phyloP scores from a whole-genome alignment of 2,888 invertebrate genomes.

The Lasioglossum oenotherae region DNA sequence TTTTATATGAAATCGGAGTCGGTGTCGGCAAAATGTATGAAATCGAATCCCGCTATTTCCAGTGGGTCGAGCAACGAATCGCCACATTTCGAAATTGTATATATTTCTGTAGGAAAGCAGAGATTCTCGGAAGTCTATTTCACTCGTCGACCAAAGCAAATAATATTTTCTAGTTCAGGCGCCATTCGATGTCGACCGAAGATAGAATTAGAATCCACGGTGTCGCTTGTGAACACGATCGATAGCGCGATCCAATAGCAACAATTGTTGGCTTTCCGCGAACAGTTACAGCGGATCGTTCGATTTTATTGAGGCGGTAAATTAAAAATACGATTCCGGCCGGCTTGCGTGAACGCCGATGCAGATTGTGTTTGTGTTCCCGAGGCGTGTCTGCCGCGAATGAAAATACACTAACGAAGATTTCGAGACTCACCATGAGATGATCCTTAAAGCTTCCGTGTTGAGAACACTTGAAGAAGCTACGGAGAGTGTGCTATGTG shows the following conservation, averaged over 20 bases:
- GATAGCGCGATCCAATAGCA: conserved; percentile 17
- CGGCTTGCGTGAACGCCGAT: background rate
- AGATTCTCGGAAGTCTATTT: background rate
- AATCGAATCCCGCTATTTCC: background rate
- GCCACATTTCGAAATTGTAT: background rate
- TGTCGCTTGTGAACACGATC: background rate
- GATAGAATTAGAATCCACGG: conserved; percentile 20
- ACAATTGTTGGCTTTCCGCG: conserved; percentile 28
- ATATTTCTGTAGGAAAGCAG: background rate
- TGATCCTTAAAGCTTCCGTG: conserved; percentile 59
- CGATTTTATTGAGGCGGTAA: background rate
- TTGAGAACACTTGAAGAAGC: conserved; percentile 66
- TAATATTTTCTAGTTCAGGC: conserved; percentile 10
- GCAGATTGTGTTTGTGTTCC: background rate
- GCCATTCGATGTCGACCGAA: no score
- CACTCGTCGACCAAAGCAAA: background rate
- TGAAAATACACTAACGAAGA: background rate
- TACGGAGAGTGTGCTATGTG: conserved; percentile 53
- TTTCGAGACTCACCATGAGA: conserved; percentile 19
- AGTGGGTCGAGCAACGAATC: background rate
- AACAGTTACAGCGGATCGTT: background rate
- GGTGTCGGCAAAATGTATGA: background rate
- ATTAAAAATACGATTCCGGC: background rate
- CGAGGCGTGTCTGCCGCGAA: background rate
- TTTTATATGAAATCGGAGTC: background rate